A percentile compares a stretch with the other conserved stretches of the same genome.
Conservation (phyloP, 2,888 invertebrate species). For the Rugalucina vietnamica region DNA sequence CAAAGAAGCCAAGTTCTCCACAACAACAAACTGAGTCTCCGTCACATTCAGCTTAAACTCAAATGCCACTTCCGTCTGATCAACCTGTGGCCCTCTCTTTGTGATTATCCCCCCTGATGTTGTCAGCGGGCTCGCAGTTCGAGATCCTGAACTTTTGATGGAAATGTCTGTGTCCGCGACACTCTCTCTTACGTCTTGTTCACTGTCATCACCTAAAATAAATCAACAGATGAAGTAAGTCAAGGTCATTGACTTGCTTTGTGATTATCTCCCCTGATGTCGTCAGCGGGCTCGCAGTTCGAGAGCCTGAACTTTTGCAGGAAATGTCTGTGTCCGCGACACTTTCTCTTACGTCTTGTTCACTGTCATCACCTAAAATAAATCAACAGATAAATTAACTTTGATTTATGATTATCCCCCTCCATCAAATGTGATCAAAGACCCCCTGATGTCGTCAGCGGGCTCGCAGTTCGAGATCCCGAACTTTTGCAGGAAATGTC, state of each 20-base stretch:
- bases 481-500: neutral
- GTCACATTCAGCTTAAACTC: slow-evolving; percentile 97
- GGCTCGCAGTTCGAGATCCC: slow-evolving; percentile 68
- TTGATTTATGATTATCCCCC: too few species aligned
- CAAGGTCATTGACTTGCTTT: slow-evolving; percentile 83
- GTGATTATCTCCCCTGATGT: slow-evolving; percentile 84
- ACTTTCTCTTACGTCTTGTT: neutral
- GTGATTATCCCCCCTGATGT: slow-evolving; percentile 84
- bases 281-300: slow-evolving; percentile 78
- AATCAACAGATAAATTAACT: too few species aligned
- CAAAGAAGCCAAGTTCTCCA: slow-evolving; percentile 94
- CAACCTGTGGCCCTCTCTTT: slow-evolving; percentile 83
- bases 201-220: neutral
- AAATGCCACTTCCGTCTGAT: slow-evolving; percentile 85
- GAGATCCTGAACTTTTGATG: slow-evolving; percentile 32
- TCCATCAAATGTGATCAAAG: slow-evolving; percentile 82
- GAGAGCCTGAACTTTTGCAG: slow-evolving; percentile 35
- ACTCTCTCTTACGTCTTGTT: neutral
- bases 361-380: neutral
- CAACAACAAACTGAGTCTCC: slow-evolving; percentile 96
- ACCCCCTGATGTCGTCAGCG: slow-evolving; percentile 83
- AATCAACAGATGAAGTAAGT: neutral
- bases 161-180: neutral
- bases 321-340: neutral
- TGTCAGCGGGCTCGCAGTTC: slow-evolving; percentile 78